A percentile compares a stretch with the other conserved stretches of the same genome.
These are phyloP conservation scores for Aphelocoma coerulescens DNA, from an alignment of 2,113 vertebrate species.

Conservation along the genomic window DNA sequence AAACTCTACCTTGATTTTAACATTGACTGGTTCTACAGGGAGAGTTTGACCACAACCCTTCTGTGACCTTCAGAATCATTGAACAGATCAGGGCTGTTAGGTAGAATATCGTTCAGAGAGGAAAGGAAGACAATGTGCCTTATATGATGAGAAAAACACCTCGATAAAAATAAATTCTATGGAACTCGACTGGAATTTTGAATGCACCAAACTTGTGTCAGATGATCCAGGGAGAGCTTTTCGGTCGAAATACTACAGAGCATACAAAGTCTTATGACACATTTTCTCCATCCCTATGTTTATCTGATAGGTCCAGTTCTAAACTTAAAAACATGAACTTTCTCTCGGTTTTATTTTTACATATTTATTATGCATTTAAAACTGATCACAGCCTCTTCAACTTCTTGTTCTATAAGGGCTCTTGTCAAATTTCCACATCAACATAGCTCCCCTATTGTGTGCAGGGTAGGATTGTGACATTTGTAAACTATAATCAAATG, in stretches of 20 bases:
- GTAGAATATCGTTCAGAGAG: neutral
- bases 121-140: neutral
- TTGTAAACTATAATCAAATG: conserved; percentile 43
- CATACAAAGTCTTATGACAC: rapidly evolving
- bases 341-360: neutral
- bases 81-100: neutral
- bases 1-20: neutral
- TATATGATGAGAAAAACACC: neutral
- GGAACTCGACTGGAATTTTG: neutral
- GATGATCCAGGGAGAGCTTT: neutral
- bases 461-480: neutral
- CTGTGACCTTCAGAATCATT: neutral
- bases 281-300: neutral
- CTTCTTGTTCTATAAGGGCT: neutral
- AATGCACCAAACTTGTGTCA: neutral
- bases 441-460: neutral
- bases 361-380: neutral
- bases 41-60: neutral
- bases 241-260: neutral
- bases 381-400: neutral
- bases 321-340: neutral
- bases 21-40: neutral
- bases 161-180: neutral
- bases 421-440: neutral
- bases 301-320: neutral